Conservation (phyloP, 1,140 invertebrate species). For the Aphaenogaster ashmeadi region DNA sequence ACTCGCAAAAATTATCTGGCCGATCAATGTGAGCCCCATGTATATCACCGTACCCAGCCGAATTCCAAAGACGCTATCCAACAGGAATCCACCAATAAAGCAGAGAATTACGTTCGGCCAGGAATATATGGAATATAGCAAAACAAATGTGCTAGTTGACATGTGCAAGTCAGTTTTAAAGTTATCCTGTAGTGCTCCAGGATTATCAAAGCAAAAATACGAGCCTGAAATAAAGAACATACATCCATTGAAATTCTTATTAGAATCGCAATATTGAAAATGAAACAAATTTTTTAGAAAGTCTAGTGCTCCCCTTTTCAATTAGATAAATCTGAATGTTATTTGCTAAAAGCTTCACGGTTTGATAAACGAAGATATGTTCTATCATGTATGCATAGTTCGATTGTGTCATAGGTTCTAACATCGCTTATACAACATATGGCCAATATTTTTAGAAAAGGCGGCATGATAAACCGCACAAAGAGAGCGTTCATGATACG, state of each 20-base stretch:
- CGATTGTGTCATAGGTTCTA: constrained; percentile 24
- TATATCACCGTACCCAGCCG: constrained; percentile 97
- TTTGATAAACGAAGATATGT: background rate
- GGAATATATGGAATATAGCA: constrained; percentile 98
- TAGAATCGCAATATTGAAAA: background rate
- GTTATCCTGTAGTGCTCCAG: constrained; percentile 95
- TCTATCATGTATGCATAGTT: background rate
- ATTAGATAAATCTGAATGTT: constrained; percentile 3
- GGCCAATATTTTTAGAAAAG: constrained; percentile 12
- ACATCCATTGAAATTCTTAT: background rate
- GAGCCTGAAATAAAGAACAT: constrained; percentile 91
- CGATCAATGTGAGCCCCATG: constrained; percentile 93
- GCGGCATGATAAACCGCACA: constrained; percentile 10
- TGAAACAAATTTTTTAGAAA: background rate
- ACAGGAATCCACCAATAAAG: constrained; percentile 98
- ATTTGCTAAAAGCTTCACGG: constrained; percentile 6
- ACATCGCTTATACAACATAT: constrained; percentile 36
- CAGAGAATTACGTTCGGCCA: constrained; percentile 99
- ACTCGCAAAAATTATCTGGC: constrained; percentile 95
- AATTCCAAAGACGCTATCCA: constrained; percentile 98
- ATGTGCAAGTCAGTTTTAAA: constrained; percentile 95
- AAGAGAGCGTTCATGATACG: constrained; percentile 45
- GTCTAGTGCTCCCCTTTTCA: background rate
- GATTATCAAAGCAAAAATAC: constrained; percentile 99
- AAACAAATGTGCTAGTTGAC: constrained; percentile 93